phyloP scores from a whole-genome alignment of 2,797 vertebrate genomes.

The Cetoscarus ocellatus region DNA sequence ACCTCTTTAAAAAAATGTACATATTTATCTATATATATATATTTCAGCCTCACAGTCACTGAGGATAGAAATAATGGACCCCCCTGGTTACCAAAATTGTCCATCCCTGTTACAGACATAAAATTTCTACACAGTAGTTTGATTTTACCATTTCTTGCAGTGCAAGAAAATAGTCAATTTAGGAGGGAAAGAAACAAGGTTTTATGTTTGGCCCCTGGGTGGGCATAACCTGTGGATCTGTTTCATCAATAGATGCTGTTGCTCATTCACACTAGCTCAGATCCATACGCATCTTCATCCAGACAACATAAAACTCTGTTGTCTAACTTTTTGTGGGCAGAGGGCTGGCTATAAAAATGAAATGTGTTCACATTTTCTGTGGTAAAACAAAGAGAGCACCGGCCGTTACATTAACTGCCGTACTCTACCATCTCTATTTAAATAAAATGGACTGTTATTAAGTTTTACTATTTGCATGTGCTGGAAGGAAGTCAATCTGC shows the following conservation, averaged over 20 bases:
- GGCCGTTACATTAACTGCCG: not conserved
- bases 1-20: too few species aligned
- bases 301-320: not conserved
- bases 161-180: not conserved
- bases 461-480: not conserved
- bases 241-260: not conserved
- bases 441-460: not conserved
- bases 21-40: too few species aligned
- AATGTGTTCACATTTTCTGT: constrained; percentile 1
- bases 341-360: not conserved
- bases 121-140: too few species aligned
- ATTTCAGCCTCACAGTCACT: too few species aligned
- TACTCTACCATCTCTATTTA: not conserved
- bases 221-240: not conserved
- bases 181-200: not conserved
- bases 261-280: not conserved
- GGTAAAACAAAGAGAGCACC: not conserved
- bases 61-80: too few species aligned
- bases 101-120: too few species aligned
- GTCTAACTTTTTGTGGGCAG: not conserved
- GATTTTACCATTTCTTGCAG: too few species aligned
- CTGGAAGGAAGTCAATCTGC: not conserved
- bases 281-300: not conserved
- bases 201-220: not conserved
- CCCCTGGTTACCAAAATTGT: too few species aligned